Percentiles rank a stretch among this genome's conserved stretches.
phyloP scores from a whole-genome alignment of 2,797 vertebrate species.

The Gouania willdenowi region DNA sequence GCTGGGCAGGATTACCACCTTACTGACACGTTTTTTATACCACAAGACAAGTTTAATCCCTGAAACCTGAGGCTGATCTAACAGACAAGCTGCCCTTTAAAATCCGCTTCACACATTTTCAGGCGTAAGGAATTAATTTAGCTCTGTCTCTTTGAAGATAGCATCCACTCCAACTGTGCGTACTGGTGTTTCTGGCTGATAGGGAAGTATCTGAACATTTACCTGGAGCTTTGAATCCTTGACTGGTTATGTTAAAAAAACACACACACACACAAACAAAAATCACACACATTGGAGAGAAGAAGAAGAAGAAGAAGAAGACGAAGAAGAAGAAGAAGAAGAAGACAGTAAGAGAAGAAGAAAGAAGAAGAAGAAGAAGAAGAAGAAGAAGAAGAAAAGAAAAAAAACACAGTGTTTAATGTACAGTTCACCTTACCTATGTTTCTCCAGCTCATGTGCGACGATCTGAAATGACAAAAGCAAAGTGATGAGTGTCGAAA shows the following conservation, averaged over 20 bases:
- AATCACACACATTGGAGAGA: not conserved
- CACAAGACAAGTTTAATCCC: slow-evolving; percentile 36
- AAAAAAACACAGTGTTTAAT: too few relatives aligned
- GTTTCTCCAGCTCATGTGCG: slow-evolving; percentile 98
- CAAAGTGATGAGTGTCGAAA: slow-evolving; percentile 11
- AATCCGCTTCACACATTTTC: slow-evolving; percentile 37
- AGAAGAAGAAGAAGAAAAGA: not conserved
- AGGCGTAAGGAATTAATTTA: slow-evolving; percentile 31
- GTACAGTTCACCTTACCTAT: slow-evolving; percentile 88
- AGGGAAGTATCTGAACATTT: slow-evolving; percentile 5
- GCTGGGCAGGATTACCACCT: slow-evolving; percentile 41
- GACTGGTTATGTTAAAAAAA: not conserved
- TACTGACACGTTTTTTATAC: slow-evolving; percentile 52
- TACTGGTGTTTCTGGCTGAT: slow-evolving; percentile 5
- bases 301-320: slow-evolving; percentile 9
- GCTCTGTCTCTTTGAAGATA: slow-evolving; percentile 28
- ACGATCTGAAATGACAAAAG: slow-evolving; percentile 75
- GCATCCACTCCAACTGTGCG: slow-evolving; percentile 8
- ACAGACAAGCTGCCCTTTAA: slow-evolving; percentile 43
- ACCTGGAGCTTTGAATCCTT: slow-evolving; percentile 1
- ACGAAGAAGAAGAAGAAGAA: not conserved
- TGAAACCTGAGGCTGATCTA: slow-evolving; percentile 42
- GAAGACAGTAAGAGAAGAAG: not conserved
- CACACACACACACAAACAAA: not conserved
- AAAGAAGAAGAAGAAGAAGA: too few relatives aligned